These are phyloP conservation scores for Patella pellucida DNA, from an alignment of 2,888 invertebrate genomes.

Conservation along the genomic window DNA sequence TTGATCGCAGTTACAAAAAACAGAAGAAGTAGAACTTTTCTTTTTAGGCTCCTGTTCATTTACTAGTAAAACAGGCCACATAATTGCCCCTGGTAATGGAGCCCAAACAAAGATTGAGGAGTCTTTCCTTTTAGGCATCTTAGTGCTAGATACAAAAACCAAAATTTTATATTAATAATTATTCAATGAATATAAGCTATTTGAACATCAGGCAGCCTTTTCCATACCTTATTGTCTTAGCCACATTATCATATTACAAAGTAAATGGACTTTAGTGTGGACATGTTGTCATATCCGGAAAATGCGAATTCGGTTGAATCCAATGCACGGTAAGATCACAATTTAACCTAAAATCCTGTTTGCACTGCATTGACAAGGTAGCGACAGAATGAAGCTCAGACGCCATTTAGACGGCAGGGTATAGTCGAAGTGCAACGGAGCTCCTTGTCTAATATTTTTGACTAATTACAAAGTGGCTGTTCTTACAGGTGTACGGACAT, in stretches of 20 bases:
- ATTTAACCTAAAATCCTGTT: too few relatives aligned
- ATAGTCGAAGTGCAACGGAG: too few relatives aligned
- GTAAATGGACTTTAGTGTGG: neutral
- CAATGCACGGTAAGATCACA: too few relatives aligned
- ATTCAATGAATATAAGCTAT: conserved; percentile 5
- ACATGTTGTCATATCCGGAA: too few relatives aligned
- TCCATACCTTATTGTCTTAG: conserved; percentile 2
- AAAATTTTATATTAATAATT: neutral
- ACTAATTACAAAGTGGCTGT: neutral
- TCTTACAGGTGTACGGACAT: neutral
- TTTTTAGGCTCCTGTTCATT: neutral
- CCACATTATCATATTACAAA: neutral
- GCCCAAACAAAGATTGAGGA: conserved; percentile 6
- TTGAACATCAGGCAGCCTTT: neutral
- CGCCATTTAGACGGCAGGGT: too few relatives aligned
- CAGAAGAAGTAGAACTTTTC: conserved; percentile 9
- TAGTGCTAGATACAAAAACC: conserved; percentile 5
- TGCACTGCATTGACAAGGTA: too few relatives aligned
- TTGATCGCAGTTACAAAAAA: conserved; percentile 5
- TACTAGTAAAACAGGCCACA: conserved; percentile 10
- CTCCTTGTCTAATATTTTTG: neutral
- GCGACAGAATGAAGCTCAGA: too few relatives aligned
- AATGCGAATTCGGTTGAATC: too few relatives aligned
- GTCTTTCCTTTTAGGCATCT: conserved; percentile 9
- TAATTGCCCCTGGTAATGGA: conserved; percentile 5